Evolutionary conservation across 2,888 invertebrate genomes (phyloP).

Genomic region (Pristionchus maxplancki): DNA sequence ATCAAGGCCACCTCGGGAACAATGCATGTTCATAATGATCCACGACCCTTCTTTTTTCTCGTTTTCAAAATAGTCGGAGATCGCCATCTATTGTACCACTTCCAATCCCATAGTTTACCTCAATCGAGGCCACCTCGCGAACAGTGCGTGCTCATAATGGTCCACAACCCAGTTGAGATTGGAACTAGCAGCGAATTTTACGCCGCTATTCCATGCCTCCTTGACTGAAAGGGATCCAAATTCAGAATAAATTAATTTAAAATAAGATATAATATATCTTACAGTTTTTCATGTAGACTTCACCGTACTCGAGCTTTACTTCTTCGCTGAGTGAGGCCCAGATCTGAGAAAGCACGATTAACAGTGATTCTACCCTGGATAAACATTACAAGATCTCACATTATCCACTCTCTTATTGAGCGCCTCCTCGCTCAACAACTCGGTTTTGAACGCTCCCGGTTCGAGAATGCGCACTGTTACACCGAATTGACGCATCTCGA

Average conservation of each 20-base stretch:
- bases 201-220: constrained; percentile 66
- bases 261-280: no score
- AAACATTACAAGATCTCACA: neutral
- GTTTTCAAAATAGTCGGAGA: neutral
- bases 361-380: no score
- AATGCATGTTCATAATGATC: no score
- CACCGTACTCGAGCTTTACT: constrained; percentile 76
- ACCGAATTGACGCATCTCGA: constrained; percentile 68
- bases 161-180: constrained; percentile 71
- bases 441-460: constrained; percentile 75
- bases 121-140: constrained; percentile 63
- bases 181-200: constrained; percentile 66
- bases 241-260: neutral
- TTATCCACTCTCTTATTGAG: constrained; percentile 65
- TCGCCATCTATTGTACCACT: no score
- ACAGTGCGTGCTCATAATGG: constrained; percentile 69
- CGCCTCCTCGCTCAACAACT: constrained; percentile 67
- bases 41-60: no score
- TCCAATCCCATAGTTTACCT: constrained; percentile 43
- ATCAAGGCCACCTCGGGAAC: no score
- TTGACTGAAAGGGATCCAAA: constrained; percentile 59
- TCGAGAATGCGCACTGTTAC: constrained; percentile 70
- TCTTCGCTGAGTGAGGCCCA: constrained; percentile 67
- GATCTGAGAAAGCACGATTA: constrained; percentile 51
- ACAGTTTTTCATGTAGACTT: constrained; percentile 73